Conservation (phyloP, 2,113 vertebrate species). For the Bubalus kerabau region DNA sequence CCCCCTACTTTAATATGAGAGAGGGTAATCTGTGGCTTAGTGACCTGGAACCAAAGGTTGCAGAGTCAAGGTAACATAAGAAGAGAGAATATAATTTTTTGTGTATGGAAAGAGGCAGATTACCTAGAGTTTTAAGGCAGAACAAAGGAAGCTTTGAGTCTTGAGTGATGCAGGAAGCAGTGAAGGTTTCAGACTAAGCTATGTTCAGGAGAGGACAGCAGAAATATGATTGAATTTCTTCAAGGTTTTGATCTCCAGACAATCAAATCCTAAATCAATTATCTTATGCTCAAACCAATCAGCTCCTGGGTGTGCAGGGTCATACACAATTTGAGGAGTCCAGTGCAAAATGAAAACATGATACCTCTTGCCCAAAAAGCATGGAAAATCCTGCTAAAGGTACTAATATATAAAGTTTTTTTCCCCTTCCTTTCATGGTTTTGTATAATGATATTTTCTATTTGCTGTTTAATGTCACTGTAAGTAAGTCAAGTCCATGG, state of each 20-base stretch:
- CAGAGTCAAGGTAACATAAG: slow-evolving; percentile 68
- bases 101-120: slow-evolving; percentile 45
- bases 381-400: background rate
- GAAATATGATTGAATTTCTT: slow-evolving; percentile 60
- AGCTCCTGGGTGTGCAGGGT: background rate
- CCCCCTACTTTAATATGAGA: slow-evolving; percentile 42
- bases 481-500: background rate
- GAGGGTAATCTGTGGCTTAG: slow-evolving; percentile 46
- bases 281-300: slow-evolving; percentile 3
- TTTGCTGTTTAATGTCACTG: background rate
- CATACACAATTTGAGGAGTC: background rate
- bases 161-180: background rate
- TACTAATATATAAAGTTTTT: background rate
- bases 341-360: background rate
- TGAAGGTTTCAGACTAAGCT: slow-evolving; percentile 64
- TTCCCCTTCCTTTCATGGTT: background rate
- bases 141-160: slow-evolving; percentile 73
- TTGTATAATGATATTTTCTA: background rate
- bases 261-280: slow-evolving; percentile 20
- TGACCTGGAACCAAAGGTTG: slow-evolving; percentile 67
- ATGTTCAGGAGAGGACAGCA: slow-evolving; percentile 23
- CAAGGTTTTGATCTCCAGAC: slow-evolving; percentile 45
- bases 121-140: slow-evolving; percentile 61
- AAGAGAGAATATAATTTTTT: slow-evolving; percentile 64
- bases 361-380: background rate